Base-by-base conservation (phyloP, 1,140 invertebrate genomes). In the Drosophila lowei region DNA sequence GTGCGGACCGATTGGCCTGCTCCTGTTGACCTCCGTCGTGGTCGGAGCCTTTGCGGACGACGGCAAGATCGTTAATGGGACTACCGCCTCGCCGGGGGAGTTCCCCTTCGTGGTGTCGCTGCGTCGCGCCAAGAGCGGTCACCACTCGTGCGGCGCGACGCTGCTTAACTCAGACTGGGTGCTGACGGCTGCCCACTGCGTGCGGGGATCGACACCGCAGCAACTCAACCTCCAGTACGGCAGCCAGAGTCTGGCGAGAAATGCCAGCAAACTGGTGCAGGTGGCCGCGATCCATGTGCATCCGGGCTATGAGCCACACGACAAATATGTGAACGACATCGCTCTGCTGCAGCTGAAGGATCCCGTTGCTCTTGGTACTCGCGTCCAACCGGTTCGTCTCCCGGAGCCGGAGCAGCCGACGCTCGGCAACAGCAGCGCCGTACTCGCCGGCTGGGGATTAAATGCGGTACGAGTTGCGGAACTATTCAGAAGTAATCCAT, bases 131-230 rank as follows among this genome's bases (percentile, higher is more conserved):
- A 75, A 68, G 0, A 61, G 53, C n/a, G 89, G 89, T 2, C 71
- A 63, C 16, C 91, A 92, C 34, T 80, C 77, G 2, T 92, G 91
- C 48, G 91, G 91, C 1, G 90, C 67, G 13, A 80, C 90, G 1
- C 54, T 92, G 7, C 34, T 92, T 0, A 90, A 91, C 56, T 62
- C 76, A 0, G 44, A 50, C n/a, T 91, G 90, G 90, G 68, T 78
- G 2, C 34, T 91, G 11, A 91, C 90, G 0, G 90, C 85, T 7
- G 90, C 89, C 0, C 90, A 91, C 47, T 91, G 90, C 60, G 81
- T 91, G 7, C 62, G 46, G 0, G 15, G 50, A 21, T 46, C 68
- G 1, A 41, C 16, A 6, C 64, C 85, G 0, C 48, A 52, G 13
- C 66, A 77, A 38, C 7, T 90, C 0, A 77, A 79, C 23, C 23